These are phyloP conservation scores for Eucriotettix oculatus DNA, from an alignment of 2,888 invertebrate species.

Conservation along the genomic window DNA sequence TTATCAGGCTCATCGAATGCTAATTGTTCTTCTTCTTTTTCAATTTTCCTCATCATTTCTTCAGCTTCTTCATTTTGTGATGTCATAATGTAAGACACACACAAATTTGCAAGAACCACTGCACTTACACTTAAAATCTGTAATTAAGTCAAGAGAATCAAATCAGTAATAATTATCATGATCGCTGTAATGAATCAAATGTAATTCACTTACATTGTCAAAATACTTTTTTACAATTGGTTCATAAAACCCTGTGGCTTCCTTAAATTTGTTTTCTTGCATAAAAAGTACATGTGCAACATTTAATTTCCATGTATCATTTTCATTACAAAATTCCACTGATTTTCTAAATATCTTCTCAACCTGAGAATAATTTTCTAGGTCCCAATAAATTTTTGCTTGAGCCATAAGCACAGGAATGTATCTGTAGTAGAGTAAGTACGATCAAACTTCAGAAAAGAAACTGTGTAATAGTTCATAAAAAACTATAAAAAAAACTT, in stretches of 20 bases:
- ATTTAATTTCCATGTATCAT: conserved; percentile 92
- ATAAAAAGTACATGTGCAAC: conserved; percentile 98
- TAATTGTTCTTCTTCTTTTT: conserved; percentile 90
- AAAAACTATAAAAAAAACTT: neutral
- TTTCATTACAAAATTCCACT: conserved; percentile 94
- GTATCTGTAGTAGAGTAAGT: conserved; percentile 40
- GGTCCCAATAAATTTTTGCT: conserved; percentile 96
- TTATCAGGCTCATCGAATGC: conserved; percentile 84
- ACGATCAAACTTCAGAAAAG: conserved; percentile 15
- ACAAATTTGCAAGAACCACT: conserved; percentile 94
- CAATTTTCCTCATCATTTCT: conserved; percentile 95
- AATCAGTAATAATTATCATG: neutral
- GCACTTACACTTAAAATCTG: conserved; percentile 87
- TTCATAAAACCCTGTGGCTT: conserved; percentile 95
- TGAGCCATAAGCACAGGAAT: conserved; percentile 98
- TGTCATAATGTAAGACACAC: conserved; percentile 98
- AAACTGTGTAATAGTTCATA: neutral
- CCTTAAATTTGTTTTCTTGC: conserved; percentile 97
- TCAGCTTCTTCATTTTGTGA: conserved; percentile 98
- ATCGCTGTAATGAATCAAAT: neutral
- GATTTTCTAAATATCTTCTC: conserved; percentile 94
- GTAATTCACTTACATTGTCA: conserved; percentile 44
- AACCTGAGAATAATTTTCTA: conserved; percentile 88
- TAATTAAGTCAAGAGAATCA: conserved; percentile 14
- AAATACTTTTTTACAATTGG: conserved; percentile 91